Conservation (phyloP, 2,797 vertebrate species). For the Clamator glandarius region DNA sequence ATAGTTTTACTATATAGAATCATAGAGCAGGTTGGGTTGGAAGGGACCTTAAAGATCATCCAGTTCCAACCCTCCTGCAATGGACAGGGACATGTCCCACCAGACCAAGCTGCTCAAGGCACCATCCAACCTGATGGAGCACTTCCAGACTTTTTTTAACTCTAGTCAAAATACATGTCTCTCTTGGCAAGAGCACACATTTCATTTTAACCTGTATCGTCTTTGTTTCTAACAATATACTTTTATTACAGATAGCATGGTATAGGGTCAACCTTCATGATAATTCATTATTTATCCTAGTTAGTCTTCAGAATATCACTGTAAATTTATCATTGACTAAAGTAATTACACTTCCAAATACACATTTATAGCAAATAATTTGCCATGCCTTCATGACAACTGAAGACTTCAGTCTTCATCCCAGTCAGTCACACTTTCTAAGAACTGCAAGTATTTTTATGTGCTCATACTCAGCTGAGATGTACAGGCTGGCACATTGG, state of each 20-base stretch:
- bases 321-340: background rate
- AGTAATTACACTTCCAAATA: background rate
- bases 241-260: background rate
- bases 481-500: too few relatives aligned
- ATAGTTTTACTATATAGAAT: background rate
- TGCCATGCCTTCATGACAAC: background rate
- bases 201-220: background rate
- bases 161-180: background rate
- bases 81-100: too few relatives aligned
- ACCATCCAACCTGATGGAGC: too few relatives aligned
- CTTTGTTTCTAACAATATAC: background rate
- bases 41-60: too few relatives aligned
- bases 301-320: background rate
- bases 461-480: too few relatives aligned
- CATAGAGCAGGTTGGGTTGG: too few relatives aligned
- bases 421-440: background rate
- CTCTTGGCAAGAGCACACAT: background rate
- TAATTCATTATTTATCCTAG: background rate
- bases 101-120: too few relatives aligned
- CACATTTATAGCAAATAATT: background rate
- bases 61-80: too few relatives aligned
- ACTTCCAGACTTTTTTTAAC: background rate
- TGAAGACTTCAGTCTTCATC: background rate
- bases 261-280: background rate
- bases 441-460: background rate